Evolutionary conservation across 2,113 vertebrate genomes (phyloP).

Genomic region (Cryptotis parvus): DNA sequence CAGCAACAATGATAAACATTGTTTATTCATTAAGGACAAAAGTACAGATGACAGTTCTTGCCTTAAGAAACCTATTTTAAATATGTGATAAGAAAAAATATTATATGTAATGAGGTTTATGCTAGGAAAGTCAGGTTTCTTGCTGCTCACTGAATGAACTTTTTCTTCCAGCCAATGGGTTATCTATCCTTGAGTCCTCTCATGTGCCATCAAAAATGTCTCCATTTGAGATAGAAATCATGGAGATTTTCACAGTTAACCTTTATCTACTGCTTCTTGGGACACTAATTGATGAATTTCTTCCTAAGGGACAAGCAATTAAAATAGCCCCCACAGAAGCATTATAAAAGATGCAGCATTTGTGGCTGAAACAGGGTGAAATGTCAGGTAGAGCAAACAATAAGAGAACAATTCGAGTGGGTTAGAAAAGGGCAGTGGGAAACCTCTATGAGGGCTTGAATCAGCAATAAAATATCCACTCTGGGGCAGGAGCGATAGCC

Average conservation of each 20-base stretch:
- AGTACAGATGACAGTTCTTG: not conserved
- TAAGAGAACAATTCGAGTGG: not conserved
- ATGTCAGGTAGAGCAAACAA: not conserved
- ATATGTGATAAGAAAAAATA: too few species aligned
- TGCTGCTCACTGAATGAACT: not conserved
- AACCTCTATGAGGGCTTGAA: not conserved
- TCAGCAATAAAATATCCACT: not conserved
- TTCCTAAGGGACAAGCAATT: not conserved
- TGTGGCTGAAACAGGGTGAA: not conserved
- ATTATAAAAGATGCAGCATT: not conserved
- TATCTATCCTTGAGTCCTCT: not conserved
- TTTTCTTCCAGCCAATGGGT: not conserved
- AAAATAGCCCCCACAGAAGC: not conserved
- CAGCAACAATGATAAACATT: not conserved
- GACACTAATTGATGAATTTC: not conserved
- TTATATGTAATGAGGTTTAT: not conserved
- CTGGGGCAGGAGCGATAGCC: too few species aligned
- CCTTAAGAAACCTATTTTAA: not conserved
- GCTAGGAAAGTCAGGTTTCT: not conserved
- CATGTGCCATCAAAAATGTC: not conserved
- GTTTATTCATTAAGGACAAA: not conserved
- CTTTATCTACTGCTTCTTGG: not conserved
- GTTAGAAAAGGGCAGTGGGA: fast-evolving
- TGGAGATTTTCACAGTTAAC: not conserved
- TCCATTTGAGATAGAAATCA: not conserved